Conservation (phyloP, 2,113 vertebrate species). For the Boulengeromyrus knoepffleri region DNA sequence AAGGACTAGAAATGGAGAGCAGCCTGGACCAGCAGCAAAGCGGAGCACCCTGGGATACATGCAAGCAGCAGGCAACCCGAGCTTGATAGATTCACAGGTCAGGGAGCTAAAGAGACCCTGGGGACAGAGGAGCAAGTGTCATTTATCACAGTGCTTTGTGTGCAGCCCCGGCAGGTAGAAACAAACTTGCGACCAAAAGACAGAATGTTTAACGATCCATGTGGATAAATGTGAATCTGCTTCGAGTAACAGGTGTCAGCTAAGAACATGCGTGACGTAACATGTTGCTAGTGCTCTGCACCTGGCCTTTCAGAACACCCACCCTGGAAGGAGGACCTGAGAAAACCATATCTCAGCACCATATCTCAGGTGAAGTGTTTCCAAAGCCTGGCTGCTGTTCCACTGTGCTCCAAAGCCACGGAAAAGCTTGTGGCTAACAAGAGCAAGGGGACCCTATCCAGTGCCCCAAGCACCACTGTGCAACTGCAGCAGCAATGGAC, state of each 20-base stretch:
- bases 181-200: background rate
- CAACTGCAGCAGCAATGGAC: background rate
- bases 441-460: background rate
- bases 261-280: background rate
- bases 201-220: background rate
- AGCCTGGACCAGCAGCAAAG: background rate
- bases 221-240: background rate
- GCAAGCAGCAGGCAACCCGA: background rate
- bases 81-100: conserved; percentile 43
- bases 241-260: background rate
- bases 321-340: background rate
- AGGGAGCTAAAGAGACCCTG: conserved; percentile 46
- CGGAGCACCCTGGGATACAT: background rate
- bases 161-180: background rate
- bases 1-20: background rate
- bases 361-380: background rate
- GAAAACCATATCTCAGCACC: background rate
- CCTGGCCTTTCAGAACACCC: background rate
- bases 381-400: background rate
- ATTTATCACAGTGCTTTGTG: conserved; percentile 31
- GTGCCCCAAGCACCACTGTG: background rate
- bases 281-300: background rate
- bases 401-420: background rate
- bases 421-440: background rate
- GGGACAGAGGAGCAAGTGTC: conserved; percentile 38